Percentiles rank a stretch among this genome's conserved stretches.
phyloP scores from a whole-genome alignment of 64 coral and sea anemone species.

The Montipora sp. region DNA sequence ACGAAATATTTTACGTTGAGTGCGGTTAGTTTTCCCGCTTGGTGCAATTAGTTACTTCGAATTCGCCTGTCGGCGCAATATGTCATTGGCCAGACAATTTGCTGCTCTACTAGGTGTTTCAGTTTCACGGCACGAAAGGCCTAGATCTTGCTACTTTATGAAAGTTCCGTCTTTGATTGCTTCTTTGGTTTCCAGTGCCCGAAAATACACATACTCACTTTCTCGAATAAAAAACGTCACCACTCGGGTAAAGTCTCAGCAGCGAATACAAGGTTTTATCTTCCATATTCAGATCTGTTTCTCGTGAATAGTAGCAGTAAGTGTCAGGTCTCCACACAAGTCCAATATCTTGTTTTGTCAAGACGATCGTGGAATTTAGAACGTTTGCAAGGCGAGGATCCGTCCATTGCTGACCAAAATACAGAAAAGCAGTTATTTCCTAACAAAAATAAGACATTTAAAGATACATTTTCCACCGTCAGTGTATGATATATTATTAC shows the following conservation, averaged over 20 bases:
- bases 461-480: no score
- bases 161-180: not conserved
- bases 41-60: no score
- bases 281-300: constrained; percentile 11
- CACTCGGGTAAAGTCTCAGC: not conserved
- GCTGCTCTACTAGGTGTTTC: no score
- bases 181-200: not conserved
- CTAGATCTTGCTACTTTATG: no score
- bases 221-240: constrained; percentile 3
- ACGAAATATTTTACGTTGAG: no score
- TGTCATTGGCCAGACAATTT: no score
- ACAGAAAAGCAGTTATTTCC: constrained; percentile 21
- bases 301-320: constrained; percentile 12
- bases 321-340: constrained; percentile 24
- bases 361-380: not conserved
- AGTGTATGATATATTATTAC: no score
- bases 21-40: no score
- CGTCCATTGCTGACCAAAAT: constrained; percentile 31
- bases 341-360: not conserved
- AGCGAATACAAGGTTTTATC: not conserved
- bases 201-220: constrained; percentile 5
- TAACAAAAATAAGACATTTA: not conserved
- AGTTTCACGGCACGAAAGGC: no score
- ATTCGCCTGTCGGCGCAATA: no score
- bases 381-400: constrained; percentile 35